Evolutionary conservation across 1,140 invertebrate species (phyloP), one percentile per base, ranked within the genome.

Genomic region (Hyles vespertilio): DNA sequence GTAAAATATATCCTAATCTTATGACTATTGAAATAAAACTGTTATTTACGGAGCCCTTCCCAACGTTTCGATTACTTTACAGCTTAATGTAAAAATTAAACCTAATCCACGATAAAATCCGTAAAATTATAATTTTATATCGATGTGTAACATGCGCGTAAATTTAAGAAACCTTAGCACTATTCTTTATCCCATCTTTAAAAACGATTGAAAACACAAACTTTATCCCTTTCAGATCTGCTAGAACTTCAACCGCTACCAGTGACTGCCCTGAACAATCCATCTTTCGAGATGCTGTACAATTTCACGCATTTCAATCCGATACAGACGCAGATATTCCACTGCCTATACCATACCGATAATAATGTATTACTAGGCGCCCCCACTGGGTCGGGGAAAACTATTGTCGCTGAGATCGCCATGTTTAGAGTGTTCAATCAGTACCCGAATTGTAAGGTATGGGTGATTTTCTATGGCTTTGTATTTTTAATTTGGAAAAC

Each of bases 381-480:
- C 1, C 99, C 99, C 0, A 99, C 99, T 3, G 98, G 98, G 4
- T 99, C 98, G 0, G 99, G 99, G 50, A 99, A 99, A 91, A 99
- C 99, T 0, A 97, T 99, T 56, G 97, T 96, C 7, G 98, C 99
- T 0, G 99, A 99, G 90, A 93, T 99, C 55, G 98, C 98, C 8
- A 99, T 99, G 89, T 98, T 99, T 74, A 91, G 98, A 65, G 93
- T 98, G 0, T 98, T 99, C 70, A 94, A 94, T 69, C 90, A 94
- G 54, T 92, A 95, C 78, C 97, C 97, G 2, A 91, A 92, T 4
- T 91, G 92, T 67, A 99, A 99, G 91, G 95, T 96, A 81, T 67
- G 60, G 22, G 11, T 50, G 12, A 11, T 33, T 52, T 11, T 2
- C 3, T 5, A n/a, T 48, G 5, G n/a, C 44, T 33, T 49, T 40